Evolutionary conservation across 2,797 vertebrate species (phyloP).

Genomic region (Etheostoma perlongum): DNA sequence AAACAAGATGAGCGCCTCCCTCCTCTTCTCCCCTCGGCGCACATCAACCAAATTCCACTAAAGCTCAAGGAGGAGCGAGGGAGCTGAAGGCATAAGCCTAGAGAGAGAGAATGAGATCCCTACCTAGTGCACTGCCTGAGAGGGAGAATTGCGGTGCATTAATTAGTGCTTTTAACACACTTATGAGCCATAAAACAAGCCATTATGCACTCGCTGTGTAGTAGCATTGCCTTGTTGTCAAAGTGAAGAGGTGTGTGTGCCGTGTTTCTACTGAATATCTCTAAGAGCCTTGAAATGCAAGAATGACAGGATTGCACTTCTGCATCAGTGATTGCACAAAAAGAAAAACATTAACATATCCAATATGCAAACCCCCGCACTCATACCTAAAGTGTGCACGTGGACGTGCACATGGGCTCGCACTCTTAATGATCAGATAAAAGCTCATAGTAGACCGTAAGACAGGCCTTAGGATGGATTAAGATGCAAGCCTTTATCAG

Average conservation of each 20-base stretch:
- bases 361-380: conserved; percentile 61
- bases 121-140: conserved; percentile 63
- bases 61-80: conserved; percentile 77
- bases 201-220: conserved; percentile 53
- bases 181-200: conserved; percentile 70
- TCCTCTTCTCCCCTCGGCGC: conserved; percentile 65
- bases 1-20: conserved; percentile 86
- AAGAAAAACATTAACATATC: conserved; percentile 76
- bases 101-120: conserved; percentile 38
- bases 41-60: conserved; percentile 84
- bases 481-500: conserved; percentile 84
- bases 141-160: conserved; percentile 61
- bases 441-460: conserved; percentile 72
- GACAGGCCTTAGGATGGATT: conserved; percentile 85
- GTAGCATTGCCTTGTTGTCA: conserved; percentile 48
- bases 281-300: conserved; percentile 54
- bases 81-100: conserved; percentile 64
- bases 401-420: conserved; percentile 47
- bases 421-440: conserved; percentile 81
- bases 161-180: conserved; percentile 79
- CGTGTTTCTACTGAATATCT: conserved; percentile 49
- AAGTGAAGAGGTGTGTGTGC: conserved; percentile 49
- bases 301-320: conserved; percentile 55
- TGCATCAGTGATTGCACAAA: conserved; percentile 50
- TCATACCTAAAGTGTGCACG: conserved; percentile 40